Evolutionary conservation across 2,888 invertebrate genomes (phyloP).

Genomic region (Eudemis profundana): DNA sequence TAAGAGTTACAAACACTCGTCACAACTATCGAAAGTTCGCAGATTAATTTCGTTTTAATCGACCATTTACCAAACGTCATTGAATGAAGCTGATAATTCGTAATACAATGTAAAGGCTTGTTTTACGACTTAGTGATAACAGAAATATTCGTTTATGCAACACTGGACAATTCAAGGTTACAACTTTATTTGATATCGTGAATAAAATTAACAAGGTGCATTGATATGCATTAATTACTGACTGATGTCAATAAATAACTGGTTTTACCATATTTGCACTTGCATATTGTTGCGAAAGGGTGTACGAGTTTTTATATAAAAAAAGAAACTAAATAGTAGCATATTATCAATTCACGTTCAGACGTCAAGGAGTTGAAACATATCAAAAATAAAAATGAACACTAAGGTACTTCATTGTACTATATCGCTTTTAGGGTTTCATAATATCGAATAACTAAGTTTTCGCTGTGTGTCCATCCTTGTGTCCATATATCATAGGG

Average conservation of each 20-base stretch:
- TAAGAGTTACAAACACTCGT: too few species aligned
- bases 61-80: background rate
- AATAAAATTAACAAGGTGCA: constrained; percentile 1
- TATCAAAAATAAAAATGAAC: constrained; percentile 13
- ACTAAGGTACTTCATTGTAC: constrained; percentile 2
- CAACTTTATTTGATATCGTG: background rate
- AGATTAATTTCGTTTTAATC: background rate
- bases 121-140: constrained; percentile 40
- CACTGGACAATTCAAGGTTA: background rate
- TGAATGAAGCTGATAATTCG: background rate
- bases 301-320: background rate
- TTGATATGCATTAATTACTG: background rate
- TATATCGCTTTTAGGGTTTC: too few species aligned
- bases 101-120: background rate
- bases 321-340: background rate
- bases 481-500: too few species aligned
- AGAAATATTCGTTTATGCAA: background rate
- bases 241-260: background rate
- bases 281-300: background rate
- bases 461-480: too few species aligned
- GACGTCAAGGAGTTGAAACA: background rate
- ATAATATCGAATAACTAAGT: too few species aligned
- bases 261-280: background rate
- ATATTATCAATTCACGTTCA: constrained; percentile 7
- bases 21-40: background rate